Conservation (phyloP, 2,797 vertebrate genomes). For the Microctenopoma stevenorrisi region DNA sequence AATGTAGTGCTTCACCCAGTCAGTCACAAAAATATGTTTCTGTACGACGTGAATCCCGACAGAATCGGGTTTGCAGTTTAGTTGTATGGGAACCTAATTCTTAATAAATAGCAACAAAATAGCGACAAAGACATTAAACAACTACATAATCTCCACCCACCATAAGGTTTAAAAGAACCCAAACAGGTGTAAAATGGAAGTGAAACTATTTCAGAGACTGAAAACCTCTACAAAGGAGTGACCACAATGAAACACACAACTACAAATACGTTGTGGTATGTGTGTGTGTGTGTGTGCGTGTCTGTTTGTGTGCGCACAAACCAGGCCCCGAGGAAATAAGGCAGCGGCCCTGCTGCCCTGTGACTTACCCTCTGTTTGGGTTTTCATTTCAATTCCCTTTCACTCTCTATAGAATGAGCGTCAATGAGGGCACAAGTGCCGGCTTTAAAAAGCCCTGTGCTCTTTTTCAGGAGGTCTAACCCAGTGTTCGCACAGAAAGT, state of each 20-base stretch:
- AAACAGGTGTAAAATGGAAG: not conserved
- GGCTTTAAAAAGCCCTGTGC: slow-evolving; percentile 27
- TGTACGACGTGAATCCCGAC: no score
- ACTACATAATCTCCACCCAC: not conserved
- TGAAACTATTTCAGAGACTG: not conserved
- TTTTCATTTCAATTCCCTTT: slow-evolving; percentile 39
- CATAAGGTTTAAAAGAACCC: not conserved
- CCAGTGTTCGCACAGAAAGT: slow-evolving; percentile 26
- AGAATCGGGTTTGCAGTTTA: no score
- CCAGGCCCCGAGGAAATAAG: slow-evolving; percentile 8
- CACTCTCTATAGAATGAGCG: slow-evolving; percentile 24
- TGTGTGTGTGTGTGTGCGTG: slow-evolving; percentile 1
- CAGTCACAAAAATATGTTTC: no score
- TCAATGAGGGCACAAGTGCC: slow-evolving; percentile 36
- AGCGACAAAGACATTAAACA: not conserved
- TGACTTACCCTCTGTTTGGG: slow-evolving; percentile 15
- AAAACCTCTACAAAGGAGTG: not conserved
- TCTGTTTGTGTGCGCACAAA: not conserved
- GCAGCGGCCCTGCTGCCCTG: slow-evolving; percentile 10
- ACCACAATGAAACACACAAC: not conserved
- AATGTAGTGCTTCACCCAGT: no score
- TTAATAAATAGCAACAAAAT: no score
- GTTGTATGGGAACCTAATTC: no score
- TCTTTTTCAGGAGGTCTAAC: slow-evolving; percentile 39
- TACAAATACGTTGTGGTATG: not conserved